phyloP scores from a whole-genome alignment of 2,797 vertebrate genomes.

The Hoplostethus atlanticus region DNA sequence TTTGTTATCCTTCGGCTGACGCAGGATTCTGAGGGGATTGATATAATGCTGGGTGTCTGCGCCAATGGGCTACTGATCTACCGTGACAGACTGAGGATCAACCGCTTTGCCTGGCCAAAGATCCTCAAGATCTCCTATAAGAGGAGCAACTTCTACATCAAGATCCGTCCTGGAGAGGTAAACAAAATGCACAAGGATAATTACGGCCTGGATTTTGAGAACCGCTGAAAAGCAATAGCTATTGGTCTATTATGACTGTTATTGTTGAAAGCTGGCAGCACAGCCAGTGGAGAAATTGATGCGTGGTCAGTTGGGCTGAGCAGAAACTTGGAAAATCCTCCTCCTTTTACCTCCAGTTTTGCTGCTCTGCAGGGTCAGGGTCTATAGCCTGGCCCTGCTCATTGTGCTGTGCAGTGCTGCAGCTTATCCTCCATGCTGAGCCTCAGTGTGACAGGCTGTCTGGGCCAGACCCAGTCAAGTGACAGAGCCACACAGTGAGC shows the following conservation, averaged over 20 bases:
- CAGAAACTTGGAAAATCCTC: conserved; percentile 32
- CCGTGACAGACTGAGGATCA: conserved; percentile 97
- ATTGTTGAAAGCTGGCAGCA: conserved; percentile 2
- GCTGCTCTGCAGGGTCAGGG: conserved; percentile 40
- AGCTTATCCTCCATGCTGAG: conserved; percentile 68
- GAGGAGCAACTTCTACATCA: conserved; percentile 99
- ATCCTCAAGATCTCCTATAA: conserved; percentile 99
- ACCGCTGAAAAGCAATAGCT: no score
- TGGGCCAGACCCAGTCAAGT: conserved; percentile 65
- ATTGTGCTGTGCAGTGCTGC: conserved; percentile 41
- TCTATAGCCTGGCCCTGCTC: conserved; percentile 36
- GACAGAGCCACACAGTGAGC: conserved; percentile 74
- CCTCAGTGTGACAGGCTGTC: conserved; percentile 64
- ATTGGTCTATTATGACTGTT: background rate
- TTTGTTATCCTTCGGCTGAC: conserved; percentile 7
- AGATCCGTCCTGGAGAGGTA: conserved; percentile 98
- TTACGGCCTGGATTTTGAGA: background rate
- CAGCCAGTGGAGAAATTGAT: conserved; percentile 9
- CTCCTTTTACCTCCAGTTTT: conserved; percentile 11
- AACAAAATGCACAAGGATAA: background rate
- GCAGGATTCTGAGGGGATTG: conserved; percentile 98
- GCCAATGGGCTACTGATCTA: conserved; percentile 98
- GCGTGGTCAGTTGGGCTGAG: conserved; percentile 27
- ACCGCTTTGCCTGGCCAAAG: conserved; percentile 99
- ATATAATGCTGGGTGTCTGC: conserved; percentile 98